Conservation (phyloP, 2,797 vertebrate species). For the Alca torda region DNA sequence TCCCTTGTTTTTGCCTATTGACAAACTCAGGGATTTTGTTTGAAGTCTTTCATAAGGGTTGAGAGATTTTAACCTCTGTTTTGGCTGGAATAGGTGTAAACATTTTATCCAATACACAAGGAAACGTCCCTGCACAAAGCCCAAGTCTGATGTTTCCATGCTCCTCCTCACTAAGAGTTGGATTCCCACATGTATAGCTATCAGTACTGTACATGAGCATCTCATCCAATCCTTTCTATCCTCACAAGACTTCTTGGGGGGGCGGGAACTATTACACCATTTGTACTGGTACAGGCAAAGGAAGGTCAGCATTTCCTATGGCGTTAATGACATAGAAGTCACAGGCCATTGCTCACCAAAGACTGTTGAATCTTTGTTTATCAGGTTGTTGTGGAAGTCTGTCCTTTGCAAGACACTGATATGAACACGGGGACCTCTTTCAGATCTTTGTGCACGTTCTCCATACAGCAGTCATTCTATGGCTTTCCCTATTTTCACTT, state of each 20-base stretch:
- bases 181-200: background rate
- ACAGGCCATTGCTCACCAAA: background rate
- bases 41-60: background rate
- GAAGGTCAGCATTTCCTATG: background rate
- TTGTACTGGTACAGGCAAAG: background rate
- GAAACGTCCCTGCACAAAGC: background rate
- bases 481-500: background rate
- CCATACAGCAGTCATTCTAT: background rate
- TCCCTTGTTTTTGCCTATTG: background rate
- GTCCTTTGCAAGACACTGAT: background rate
- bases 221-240: background rate
- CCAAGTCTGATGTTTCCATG: background rate
- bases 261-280: accelerated
- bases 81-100: background rate
- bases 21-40: background rate
- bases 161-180: background rate
- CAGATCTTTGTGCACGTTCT: background rate
- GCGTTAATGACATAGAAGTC: background rate
- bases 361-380: background rate
- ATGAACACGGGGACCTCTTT: background rate
- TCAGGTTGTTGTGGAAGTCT: background rate
- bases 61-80: background rate
- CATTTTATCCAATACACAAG: background rate
- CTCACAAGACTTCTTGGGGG: accelerated
- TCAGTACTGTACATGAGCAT: background rate